Conservation (phyloP, 1,140 invertebrate species). For the Meloidogyne exigua region DNA sequence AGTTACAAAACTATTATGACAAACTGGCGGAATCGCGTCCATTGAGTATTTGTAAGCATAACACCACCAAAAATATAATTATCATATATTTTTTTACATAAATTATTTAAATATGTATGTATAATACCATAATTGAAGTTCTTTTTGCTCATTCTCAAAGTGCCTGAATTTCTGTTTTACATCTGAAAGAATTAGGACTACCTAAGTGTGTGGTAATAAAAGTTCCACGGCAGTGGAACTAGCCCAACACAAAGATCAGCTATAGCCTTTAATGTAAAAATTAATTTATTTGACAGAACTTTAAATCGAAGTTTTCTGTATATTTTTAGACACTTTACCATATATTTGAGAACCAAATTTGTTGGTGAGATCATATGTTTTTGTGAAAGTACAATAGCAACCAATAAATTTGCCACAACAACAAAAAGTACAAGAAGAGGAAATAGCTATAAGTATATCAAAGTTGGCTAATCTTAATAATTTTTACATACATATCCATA, state of each 20-base stretch:
- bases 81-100: too few relatives aligned
- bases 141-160: conserved; percentile 42
- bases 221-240: conserved; percentile 62
- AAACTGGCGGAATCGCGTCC: conserved; percentile 59
- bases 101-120: too few relatives aligned
- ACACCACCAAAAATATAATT: conserved; percentile 55
- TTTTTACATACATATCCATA: conserved; percentile 41
- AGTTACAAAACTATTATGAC: conserved; percentile 33
- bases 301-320: too few relatives aligned
- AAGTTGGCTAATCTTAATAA: background rate
- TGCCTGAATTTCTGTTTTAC: conserved; percentile 35
- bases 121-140: conserved; percentile 36
- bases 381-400: conserved; percentile 59
- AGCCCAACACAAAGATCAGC: conserved; percentile 60
- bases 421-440: conserved; percentile 56
- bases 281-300: too few relatives aligned
- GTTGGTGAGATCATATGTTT: conserved; percentile 62
- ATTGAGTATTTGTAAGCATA: conserved; percentile 61
- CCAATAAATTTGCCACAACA: conserved; percentile 57
- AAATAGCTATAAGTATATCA: conserved; percentile 50
- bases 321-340: conserved; percentile 25
- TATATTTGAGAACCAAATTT: conserved; percentile 62
- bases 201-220: conserved; percentile 59
- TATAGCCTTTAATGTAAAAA: conserved; percentile 37
- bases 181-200: conserved; percentile 2